phyloP scores from a whole-genome alignment of 1,140 invertebrate genomes.

The Bombus difficillimus region DNA sequence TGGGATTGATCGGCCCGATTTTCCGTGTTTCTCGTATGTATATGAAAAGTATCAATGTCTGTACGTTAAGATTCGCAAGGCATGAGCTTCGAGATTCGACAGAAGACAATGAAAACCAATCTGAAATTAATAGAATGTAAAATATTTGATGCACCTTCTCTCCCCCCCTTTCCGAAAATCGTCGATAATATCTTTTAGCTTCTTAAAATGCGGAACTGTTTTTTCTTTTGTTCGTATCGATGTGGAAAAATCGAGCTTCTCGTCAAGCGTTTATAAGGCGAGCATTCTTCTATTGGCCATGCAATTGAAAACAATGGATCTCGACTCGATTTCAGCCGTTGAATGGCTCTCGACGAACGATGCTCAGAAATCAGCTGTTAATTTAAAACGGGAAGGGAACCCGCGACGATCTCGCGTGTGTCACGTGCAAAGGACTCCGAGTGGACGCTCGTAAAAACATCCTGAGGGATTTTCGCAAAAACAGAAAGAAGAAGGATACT shows the following conservation, averaged over 20 bases:
- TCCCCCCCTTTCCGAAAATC: rapidly evolving
- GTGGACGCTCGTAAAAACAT: neutral
- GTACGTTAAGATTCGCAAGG: too few species aligned
- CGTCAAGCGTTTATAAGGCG: neutral
- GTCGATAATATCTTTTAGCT: neutral
- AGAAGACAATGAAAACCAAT: neutral
- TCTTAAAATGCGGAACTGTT: neutral
- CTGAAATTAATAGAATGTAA: neutral
- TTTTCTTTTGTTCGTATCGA: neutral
- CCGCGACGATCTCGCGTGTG: neutral
- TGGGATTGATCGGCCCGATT: too few species aligned
- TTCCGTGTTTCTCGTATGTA: too few species aligned
- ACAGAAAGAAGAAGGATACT: slow-evolving; percentile 1
- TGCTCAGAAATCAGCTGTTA: neutral
- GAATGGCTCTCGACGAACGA: neutral
- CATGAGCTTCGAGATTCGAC: too few species aligned
- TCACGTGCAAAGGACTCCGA: neutral
- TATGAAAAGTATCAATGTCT: too few species aligned
- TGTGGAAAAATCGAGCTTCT: neutral
- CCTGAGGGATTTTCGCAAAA: neutral
- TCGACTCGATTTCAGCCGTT: neutral
- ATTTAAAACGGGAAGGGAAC: neutral
- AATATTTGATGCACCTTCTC: neutral
- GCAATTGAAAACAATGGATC: neutral
- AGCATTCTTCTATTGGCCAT: neutral